Evolutionary conservation across 2,113 vertebrate genomes (phyloP).

Genomic region (Neoarius graeffei): DNA sequence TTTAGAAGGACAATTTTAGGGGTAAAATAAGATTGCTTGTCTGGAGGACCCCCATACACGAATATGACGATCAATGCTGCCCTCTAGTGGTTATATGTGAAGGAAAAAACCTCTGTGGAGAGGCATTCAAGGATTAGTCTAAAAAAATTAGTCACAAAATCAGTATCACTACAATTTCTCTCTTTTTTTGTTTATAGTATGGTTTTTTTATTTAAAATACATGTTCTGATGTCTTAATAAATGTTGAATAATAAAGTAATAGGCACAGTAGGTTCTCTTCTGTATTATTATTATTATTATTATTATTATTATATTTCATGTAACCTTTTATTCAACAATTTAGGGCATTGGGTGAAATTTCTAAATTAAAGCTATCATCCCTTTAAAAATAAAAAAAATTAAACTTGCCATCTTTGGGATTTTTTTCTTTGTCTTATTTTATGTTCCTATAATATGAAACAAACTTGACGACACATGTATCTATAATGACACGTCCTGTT

Average conservation of each 20-base stretch:
- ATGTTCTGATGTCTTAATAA: neutral
- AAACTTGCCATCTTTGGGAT: neutral
- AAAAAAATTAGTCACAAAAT: neutral
- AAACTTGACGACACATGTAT: constrained; percentile 10
- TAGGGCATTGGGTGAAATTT: neutral
- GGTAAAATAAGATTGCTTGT: neutral
- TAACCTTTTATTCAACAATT: neutral
- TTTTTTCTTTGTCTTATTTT: neutral
- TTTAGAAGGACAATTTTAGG: neutral
- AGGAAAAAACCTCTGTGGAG: neutral
- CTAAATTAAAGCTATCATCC: neutral
- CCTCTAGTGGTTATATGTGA: constrained; percentile 29
- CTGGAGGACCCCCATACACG: neutral
- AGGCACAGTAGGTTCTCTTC: neutral
- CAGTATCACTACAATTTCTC: neutral
- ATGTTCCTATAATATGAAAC: neutral
- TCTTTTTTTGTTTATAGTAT: neutral
- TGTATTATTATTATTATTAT: constrained; percentile 5
- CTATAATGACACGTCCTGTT: neutral
- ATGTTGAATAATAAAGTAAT: neutral
- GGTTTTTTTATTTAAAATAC: neutral
- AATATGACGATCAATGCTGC: constrained; percentile 17
- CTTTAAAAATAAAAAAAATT: neutral
- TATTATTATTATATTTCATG: neutral
- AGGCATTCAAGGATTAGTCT: neutral